Evolutionary conservation across 2,797 vertebrate species (phyloP).

Genomic region (Pipistrellus pygmaeus): DNA sequence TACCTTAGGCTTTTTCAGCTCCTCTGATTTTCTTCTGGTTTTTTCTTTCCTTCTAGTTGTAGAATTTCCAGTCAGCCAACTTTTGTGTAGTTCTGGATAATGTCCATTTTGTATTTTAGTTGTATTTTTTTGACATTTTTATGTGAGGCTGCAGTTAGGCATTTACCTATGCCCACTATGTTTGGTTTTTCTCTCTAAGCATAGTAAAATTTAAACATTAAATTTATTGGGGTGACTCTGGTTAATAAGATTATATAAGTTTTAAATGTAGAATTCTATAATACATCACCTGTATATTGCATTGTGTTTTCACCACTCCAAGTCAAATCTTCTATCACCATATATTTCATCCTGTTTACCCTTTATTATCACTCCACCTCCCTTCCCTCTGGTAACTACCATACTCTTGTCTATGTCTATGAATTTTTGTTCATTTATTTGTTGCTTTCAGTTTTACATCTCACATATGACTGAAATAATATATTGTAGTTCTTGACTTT

Average conservation of each 20-base stretch:
- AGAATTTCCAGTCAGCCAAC: too few relatives aligned
- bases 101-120: too few relatives aligned
- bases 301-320: background rate
- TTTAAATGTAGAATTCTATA: background rate
- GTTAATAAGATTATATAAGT: background rate
- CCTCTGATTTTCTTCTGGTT: too few relatives aligned
- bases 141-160: too few relatives aligned
- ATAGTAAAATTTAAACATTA: slow-evolving; percentile 16
- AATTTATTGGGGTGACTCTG: background rate
- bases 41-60: too few relatives aligned
- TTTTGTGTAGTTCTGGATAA: too few relatives aligned
- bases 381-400: background rate
- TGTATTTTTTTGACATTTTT: too few relatives aligned
- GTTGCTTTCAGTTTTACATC: background rate
- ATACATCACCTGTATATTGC: background rate
- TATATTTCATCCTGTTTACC: background rate
- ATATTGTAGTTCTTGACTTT: background rate
- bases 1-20: too few relatives aligned
- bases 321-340: background rate
- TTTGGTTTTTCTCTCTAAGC: background rate
- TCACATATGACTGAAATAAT: background rate
- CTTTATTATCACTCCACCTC: background rate
- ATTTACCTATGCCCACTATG: too few relatives aligned
- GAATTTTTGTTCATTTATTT: background rate
- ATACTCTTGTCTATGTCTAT: background rate